Evolutionary conservation across 2,888 invertebrate species (phyloP), one percentile per base, ranked within the genome.

Genomic region (Notodonta dromedarius): DNA sequence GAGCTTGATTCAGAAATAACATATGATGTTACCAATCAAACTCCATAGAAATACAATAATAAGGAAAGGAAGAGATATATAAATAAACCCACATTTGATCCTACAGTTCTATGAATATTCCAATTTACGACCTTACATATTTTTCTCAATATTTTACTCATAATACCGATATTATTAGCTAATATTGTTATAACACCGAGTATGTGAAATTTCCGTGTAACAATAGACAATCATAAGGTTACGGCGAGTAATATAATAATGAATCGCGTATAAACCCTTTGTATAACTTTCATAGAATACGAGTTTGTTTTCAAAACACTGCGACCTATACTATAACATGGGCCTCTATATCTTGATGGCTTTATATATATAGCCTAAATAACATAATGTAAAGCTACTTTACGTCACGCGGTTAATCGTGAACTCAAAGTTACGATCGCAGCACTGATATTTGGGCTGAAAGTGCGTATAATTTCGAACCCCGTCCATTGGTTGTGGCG

Each of bases 281-380:
- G 54, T 54, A 39, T 54, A n/a, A 54, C 40, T 39, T 13, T 50
- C 16, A 32, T 56, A 58, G 42, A 58, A 53, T 57, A 62, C 40
- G 24, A 35, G 44, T 35, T 14, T 62, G 58, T 65, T 65, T 62
- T 56, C 57, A 62, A 57, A 65, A 65, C 62, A 65, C 52, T 53
- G n/a, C 46, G 48, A 24, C 59, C 32, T 53, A 13, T 44, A 16
- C 4, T 56, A 51, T 60, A 50, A 44, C 5, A 56, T 48, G 46
- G 32, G 13, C 48, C 24, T 46, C 7, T 35, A 48, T 35, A n/a
- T 5, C n/a, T n/a, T n/a, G 1, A 24, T 24, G 2, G 24, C n/a
- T n/a, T n/a, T n/a, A n/a, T 24, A 24, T 24, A 11, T n/a, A n/a
- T n/a, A 46, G 13, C 9, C 1, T 46, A 46, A 35, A 35, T 46